phyloP scores from a whole-genome alignment of 1,140 invertebrate genomes.

The Drosophila parabipectinata region DNA sequence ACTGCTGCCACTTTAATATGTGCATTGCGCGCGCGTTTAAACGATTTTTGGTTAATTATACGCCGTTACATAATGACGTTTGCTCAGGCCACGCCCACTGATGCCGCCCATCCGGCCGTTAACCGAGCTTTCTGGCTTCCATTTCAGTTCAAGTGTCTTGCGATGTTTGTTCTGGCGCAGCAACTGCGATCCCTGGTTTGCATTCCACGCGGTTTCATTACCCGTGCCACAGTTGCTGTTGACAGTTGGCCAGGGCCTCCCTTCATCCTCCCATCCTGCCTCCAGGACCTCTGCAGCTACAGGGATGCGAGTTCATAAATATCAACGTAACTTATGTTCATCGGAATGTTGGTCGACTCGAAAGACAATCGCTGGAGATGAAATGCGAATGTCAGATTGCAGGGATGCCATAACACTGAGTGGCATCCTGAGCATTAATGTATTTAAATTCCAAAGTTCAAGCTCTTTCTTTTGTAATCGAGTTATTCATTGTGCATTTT shows the following conservation, averaged over 20 bases:
- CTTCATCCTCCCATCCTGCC: neutral
- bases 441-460: slow-evolving; percentile 16
- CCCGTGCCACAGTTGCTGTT: slow-evolving; percentile 44
- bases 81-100: slow-evolving; percentile 47
- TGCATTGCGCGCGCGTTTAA: slow-evolving; percentile 64
- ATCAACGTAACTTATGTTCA: slow-evolving; percentile 14
- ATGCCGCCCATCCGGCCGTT: slow-evolving; percentile 26
- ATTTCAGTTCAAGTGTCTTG: slow-evolving; percentile 47
- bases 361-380: slow-evolving; percentile 45
- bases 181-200: slow-evolving; percentile 23
- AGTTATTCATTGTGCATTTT: slow-evolving; percentile 9
- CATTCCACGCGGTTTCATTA: slow-evolving; percentile 51
- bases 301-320: slow-evolving; percentile 35
- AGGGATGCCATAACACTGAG: slow-evolving; percentile 21
- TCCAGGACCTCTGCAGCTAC: neutral
- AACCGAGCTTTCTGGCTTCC: slow-evolving; percentile 42
- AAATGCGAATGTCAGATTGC: slow-evolving; percentile 49
- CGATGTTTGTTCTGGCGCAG: slow-evolving; percentile 37
- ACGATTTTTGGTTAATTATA: slow-evolving; percentile 81
- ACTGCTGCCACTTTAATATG: slow-evolving; percentile 70
- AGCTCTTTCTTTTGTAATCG: slow-evolving; percentile 2
- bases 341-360: slow-evolving; percentile 5
- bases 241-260: slow-evolving; percentile 29
- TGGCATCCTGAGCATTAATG: slow-evolving; percentile 37
- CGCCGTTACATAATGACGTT: slow-evolving; percentile 73